These are phyloP conservation scores for Cyanocitta stelleri DNA, from an alignment of 2,113 vertebrate genomes.

Conservation along the genomic window DNA sequence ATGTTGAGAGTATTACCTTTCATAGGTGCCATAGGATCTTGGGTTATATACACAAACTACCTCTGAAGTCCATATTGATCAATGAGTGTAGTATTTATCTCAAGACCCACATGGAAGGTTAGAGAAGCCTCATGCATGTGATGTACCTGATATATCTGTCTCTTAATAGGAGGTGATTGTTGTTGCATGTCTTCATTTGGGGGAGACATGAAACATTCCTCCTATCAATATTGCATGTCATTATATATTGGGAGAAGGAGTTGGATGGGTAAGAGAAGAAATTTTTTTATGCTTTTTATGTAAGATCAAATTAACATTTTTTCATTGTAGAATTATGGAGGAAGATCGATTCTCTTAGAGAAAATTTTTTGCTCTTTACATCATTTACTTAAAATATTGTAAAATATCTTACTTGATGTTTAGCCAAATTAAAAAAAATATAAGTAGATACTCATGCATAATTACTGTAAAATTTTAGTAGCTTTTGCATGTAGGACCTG, in stretches of 20 bases:
- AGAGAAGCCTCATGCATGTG: neutral
- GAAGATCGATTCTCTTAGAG: neutral
- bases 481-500: neutral
- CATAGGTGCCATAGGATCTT: neutral
- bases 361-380: neutral
- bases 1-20: neutral
- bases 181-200: neutral
- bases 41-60: neutral
- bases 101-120: neutral
- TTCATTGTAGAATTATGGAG: neutral
- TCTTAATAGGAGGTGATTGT: neutral
- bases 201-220: neutral
- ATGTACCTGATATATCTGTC: neutral
- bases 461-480: neutral
- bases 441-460: neutral
- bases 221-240: neutral
- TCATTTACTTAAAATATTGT: neutral
- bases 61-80: neutral
- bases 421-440: neutral
- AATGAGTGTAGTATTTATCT: neutral
- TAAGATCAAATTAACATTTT: neutral
- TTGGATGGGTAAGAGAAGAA: neutral
- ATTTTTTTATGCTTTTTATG: neutral
- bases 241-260: neutral
- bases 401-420: neutral